Evolutionary conservation across 2,888 invertebrate genomes (phyloP).

Genomic region (Lycophotia porphyrea): DNA sequence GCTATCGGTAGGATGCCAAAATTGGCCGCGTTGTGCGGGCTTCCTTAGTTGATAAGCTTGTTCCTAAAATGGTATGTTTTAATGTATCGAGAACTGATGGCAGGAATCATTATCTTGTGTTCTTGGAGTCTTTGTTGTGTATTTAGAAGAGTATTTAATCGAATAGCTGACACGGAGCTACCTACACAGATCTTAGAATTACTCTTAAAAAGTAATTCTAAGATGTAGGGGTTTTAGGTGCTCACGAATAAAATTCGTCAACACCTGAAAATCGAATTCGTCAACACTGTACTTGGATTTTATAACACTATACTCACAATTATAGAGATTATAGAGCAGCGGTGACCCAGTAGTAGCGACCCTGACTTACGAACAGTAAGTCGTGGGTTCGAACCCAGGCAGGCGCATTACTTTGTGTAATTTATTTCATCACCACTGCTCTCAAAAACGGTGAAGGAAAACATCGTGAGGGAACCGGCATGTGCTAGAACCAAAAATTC

Average conservation of each 20-base stretch:
- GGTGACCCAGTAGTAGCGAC: too few relatives aligned
- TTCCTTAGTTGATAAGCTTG: slow-evolving; percentile 71
- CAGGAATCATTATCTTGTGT: slow-evolving; percentile 30
- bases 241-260: not conserved
- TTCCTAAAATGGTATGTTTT: slow-evolving; percentile 55
- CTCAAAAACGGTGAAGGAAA: too few relatives aligned
- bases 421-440: too few relatives aligned
- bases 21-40: slow-evolving; percentile 71
- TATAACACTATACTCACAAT: not conserved
- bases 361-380: too few relatives aligned
- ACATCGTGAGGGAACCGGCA: too few relatives aligned
- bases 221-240: not conserved
- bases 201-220: not conserved
- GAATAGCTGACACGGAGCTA: too few relatives aligned
- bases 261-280: not conserved
- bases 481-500: too few relatives aligned
- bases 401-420: too few relatives aligned
- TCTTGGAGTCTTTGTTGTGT: not conserved
- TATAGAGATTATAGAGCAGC: too few relatives aligned
- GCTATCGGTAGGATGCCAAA: slow-evolving; percentile 75
- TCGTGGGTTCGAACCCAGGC: too few relatives aligned
- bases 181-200: not conserved
- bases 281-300: not conserved
- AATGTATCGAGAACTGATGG: slow-evolving; percentile 37
- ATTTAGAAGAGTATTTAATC: not conserved